Evolutionary conservation across 2,888 invertebrate species (phyloP).

Genomic region (Drosophila austrosaltans): DNA sequence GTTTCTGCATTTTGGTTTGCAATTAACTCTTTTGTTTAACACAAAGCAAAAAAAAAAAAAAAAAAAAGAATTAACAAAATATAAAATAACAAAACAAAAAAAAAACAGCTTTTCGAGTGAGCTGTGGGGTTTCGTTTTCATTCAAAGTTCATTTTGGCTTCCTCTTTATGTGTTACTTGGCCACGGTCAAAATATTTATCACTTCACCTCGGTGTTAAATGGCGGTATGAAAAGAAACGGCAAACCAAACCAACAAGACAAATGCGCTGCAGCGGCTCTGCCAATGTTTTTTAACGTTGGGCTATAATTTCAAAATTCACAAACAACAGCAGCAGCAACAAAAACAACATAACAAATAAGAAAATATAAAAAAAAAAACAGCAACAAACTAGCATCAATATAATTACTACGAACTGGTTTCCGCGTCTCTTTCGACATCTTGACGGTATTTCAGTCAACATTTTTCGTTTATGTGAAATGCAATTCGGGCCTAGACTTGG

Average conservation of each 20-base stretch:
- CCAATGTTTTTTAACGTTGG: constrained; percentile 47
- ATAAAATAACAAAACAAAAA: constrained; percentile 5
- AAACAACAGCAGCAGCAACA: constrained; percentile 31
- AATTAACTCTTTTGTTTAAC: background rate
- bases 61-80: background rate
- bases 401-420: constrained; percentile 72
- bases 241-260: constrained; percentile 27
- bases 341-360: background rate
- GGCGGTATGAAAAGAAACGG: constrained; percentile 15
- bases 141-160: constrained; percentile 26
- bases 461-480: constrained; percentile 1
- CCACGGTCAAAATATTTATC: constrained; percentile 64
- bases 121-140: background rate
- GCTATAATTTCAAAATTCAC: constrained; percentile 57
- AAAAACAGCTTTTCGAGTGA: background rate
- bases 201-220: constrained; percentile 30
- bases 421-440: constrained; percentile 69
- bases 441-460: constrained; percentile 30
- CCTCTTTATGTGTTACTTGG: constrained; percentile 66
- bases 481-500: constrained; percentile 21
- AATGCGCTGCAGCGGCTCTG: constrained; percentile 22
- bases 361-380: background rate
- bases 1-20: background rate
- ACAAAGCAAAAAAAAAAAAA: background rate
- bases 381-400: constrained; percentile 51